Evolutionary conservation across 2,888 invertebrate genomes (phyloP), one percentile per base, ranked within the genome.

Genomic region (Mythimna impura): DNA sequence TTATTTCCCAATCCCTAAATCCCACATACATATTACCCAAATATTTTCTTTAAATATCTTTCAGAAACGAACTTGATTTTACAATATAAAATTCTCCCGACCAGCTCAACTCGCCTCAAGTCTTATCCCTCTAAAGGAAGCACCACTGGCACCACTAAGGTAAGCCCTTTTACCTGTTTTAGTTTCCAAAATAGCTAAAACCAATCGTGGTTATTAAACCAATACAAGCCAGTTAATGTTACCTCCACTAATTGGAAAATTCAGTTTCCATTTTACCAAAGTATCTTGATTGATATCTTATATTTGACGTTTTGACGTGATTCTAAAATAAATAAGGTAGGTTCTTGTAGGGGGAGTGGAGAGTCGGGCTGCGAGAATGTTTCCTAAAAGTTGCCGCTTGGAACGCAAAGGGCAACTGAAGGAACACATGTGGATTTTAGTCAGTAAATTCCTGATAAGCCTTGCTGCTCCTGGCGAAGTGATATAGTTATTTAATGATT

Each of bases 131-230:
- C 43, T 54, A 36, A 69, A 55, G 7, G 22, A 30, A 20, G 5
- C 54, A 71, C 22, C 40, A 30, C 20, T 40, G 14, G 5, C 54
- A 71, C 22, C 40, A 30, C 20, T 40, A 25, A 50, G 50, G 9
- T 50, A n/a, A 62, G 36, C 40, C 61, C 50, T 80, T 72, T 80
- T 20, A 73, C n/a, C 12, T 5, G 12, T 43, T 73, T 57, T 40
- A 43, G 30, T 73, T 40, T 43, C 17, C 9, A 71, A 47, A 58
- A 54, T 14, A 22, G 40, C 17, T 52, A 25, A n/a, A 61, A 36
- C n/a, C 30, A 20, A 52, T 57, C 10, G 12, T 1, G 43, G 55
- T 72, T 61, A 55, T 61, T 79, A 57, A 72, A 75, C 36, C 50
- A 57, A 62, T 52, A 80, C 50, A 55, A 2, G 0, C 12, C 12